A percentile compares a stretch with the other conserved stretches of the same genome.
Conservation (phyloP, 2,888 invertebrate genomes). For the Steromphala cineraria region DNA sequence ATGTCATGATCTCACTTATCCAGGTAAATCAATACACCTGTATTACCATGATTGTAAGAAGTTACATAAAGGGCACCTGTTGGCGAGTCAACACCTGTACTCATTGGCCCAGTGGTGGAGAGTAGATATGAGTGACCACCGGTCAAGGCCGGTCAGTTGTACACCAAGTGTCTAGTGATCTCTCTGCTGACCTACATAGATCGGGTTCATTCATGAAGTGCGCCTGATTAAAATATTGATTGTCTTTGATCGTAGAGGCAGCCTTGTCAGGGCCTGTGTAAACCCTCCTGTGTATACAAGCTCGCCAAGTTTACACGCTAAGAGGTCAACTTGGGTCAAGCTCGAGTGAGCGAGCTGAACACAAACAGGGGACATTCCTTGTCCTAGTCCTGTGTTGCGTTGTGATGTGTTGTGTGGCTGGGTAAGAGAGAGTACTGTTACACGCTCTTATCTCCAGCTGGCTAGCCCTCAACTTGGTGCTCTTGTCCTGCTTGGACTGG, state of each 20-base stretch:
- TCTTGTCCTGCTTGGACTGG: too few species aligned
- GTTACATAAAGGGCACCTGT: too few species aligned
- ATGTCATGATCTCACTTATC: too few species aligned
- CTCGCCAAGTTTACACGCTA: slow-evolving; percentile 4
- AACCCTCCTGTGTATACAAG: neutral
- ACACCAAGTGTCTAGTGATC: neutral
- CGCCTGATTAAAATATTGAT: slow-evolving; percentile 11
- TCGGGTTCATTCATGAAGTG: neutral
- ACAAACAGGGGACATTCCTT: neutral
- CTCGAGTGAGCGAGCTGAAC: neutral
- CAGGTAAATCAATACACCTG: too few species aligned
- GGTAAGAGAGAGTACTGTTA: too few species aligned
- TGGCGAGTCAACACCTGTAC: too few species aligned
- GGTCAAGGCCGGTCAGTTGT: neutral
- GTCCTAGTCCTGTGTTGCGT: neutral
- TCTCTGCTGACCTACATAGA: neutral
- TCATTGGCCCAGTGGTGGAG: neutral
- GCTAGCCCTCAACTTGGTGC: too few species aligned
- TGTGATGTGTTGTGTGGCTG: too few species aligned
- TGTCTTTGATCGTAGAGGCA: neutral
- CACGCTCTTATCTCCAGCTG: too few species aligned
- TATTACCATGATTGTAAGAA: too few species aligned
- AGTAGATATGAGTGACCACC: neutral
- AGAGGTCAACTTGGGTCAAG: neutral
- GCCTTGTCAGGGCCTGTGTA: neutral